Evolutionary conservation across 1,140 invertebrate species (phyloP), one percentile per base, ranked within the genome.

Genomic region (Cardiocondyla obscurior): DNA sequence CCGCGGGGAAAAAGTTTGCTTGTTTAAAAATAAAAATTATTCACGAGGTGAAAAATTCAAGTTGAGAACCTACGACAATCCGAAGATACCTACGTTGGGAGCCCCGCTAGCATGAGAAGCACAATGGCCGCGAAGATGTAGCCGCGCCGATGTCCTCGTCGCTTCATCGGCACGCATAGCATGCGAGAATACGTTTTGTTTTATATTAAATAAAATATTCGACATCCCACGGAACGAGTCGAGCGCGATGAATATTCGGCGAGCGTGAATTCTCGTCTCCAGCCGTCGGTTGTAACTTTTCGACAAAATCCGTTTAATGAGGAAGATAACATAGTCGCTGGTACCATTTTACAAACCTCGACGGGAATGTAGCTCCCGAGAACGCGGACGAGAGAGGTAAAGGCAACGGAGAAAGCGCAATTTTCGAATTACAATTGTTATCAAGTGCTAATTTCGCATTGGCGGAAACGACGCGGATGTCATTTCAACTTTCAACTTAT

Each of bases 121-220:
- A 88, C 83, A 89, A 85, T 84, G 85, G 73, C 69, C 85, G 87
- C 83, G 73, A 86, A 86, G 85, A 89, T 83, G 79, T 82, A 81
- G 83, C 88, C 87, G 87, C 89, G 83, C 88, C 84, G 86, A 83
- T 83, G 82, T 77, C 81, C 62, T 88, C 64, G 65, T 69, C 83
- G 87, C 83, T 82, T 89, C 85, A 72, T 90, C 90, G 92, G 92
- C 90, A 93, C 89, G 91, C 85, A 93, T 89, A 90, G 90, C 90
- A 93, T 92, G 90, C 92, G 62, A 46, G 85, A 91, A 91, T 90
- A 90, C 89, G 88, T 92, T 91, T 90, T 89, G 70, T 92, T 92
- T 92, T 86, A 93, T 93, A 94, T 94, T 93, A 94, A 93, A 93
- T 93, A 90, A 93, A 93, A 93, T 92, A 93, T 93, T 93, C 90